Evolutionary conservation across 1,140 invertebrate genomes (phyloP).

Genomic region (Leptinotarsa undecemlineata): DNA sequence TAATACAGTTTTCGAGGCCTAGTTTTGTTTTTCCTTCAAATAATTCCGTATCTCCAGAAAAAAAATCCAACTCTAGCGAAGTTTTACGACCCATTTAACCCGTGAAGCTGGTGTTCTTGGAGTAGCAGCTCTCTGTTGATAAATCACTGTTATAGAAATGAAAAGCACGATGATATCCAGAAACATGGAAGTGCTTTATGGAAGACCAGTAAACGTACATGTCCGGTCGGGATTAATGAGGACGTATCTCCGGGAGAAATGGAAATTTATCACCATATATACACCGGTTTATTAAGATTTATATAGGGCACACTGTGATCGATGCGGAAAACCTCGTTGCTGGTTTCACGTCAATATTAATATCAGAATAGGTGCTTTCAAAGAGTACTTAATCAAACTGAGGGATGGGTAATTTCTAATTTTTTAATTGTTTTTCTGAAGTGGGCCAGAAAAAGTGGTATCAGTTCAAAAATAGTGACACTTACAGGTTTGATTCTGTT

Average conservation of each 20-base stretch:
- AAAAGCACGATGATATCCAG: conserved; percentile 50
- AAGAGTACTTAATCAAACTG: too few species aligned
- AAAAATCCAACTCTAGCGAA: background rate
- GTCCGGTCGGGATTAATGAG: conserved; percentile 54
- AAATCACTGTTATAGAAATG: conserved; percentile 53
- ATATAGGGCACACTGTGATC: conserved; percentile 45
- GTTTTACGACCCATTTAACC: background rate
- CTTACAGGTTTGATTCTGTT: too few species aligned
- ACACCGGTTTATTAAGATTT: conserved; percentile 56
- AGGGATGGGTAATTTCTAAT: too few species aligned
- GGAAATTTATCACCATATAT: conserved; percentile 56
- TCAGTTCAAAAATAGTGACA: too few species aligned
- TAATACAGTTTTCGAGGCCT: too few species aligned
- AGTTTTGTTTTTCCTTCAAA: too few species aligned
- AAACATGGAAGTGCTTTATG: conserved; percentile 56
- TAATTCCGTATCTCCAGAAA: background rate
- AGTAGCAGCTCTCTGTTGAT: conserved; percentile 33
- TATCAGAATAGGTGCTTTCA: too few species aligned
- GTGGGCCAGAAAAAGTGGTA: too few species aligned
- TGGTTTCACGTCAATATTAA: background rate
- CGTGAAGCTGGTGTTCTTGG: too few species aligned
- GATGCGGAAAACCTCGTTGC: background rate
- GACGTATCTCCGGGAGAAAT: conserved; percentile 54
- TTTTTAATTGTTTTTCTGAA: too few species aligned
- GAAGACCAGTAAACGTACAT: conserved; percentile 49